phyloP scores from a whole-genome alignment of 1,140 invertebrate species.

The Drosophila pruinosa region DNA sequence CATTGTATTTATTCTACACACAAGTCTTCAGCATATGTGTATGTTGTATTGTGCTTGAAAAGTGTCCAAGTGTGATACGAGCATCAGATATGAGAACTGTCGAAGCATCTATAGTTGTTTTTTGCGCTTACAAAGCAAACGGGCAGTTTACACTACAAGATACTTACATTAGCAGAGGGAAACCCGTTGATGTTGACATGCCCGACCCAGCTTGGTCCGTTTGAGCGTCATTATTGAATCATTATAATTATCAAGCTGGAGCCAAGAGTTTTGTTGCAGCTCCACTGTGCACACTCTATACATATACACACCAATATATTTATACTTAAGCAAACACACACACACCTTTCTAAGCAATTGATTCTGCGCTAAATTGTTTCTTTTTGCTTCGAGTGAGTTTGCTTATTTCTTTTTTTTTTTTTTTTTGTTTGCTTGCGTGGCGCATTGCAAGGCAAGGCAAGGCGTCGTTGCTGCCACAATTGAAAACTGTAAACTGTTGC shows the following conservation, averaged over 20 bases:
- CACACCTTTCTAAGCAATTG: slow-evolving; percentile 50
- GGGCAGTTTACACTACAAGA: not conserved
- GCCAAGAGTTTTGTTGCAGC: slow-evolving; percentile 5
- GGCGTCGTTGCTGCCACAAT: slow-evolving; percentile 34
- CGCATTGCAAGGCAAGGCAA: slow-evolving; percentile 2
- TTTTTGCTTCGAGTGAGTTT: not conserved
- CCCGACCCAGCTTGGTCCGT: slow-evolving; percentile 12
- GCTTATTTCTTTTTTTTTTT: not conserved
- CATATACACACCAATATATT: not conserved
- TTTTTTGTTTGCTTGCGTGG: not conserved
- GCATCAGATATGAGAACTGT: not conserved
- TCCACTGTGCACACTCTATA: not conserved
- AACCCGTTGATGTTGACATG: slow-evolving; percentile 34
- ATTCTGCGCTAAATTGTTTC: slow-evolving; percentile 68
- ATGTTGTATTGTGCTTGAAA: too few species aligned
- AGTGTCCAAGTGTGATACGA: not conserved
- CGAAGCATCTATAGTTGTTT: not conserved
- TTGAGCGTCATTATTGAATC: slow-evolving; percentile 58
- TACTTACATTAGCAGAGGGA: slow-evolving; percentile 3
- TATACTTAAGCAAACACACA: not conserved
- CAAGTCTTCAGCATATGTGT: too few species aligned
- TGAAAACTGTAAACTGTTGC: slow-evolving; percentile 74
- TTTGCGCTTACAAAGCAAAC: not conserved
- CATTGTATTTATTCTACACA: too few species aligned
- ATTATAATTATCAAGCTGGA: slow-evolving; percentile 65